Percentiles rank a stretch among this genome's conserved stretches.
phyloP scores from a whole-genome alignment of 30 jellyfish, hydroid and myxozoan species.

The Hydractinia echinata region DNA sequence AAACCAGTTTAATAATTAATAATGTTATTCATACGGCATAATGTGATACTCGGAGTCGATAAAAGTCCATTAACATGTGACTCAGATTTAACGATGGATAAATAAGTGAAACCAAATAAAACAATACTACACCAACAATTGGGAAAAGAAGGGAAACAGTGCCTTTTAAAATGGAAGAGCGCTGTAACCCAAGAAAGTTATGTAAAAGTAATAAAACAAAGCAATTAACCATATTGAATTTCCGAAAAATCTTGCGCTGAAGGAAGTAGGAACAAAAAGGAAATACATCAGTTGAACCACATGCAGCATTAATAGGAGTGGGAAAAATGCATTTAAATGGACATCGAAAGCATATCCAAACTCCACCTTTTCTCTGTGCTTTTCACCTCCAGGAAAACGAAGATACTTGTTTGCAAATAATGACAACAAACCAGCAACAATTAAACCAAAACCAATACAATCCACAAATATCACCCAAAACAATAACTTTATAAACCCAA shows the following conservation, averaged over 20 bases:
- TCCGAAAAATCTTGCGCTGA: conserved; percentile 81
- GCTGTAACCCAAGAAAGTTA: conserved; percentile 97
- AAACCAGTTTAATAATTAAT: no score
- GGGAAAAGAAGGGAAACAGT: conserved; percentile 79
- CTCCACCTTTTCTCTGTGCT: conserved; percentile 74
- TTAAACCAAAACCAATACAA: conserved; percentile 88
- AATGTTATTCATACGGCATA: conserved; percentile 8
- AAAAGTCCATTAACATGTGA: conserved; percentile 67
- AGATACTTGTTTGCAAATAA: conserved; percentile 74
- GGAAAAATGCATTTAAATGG: conserved; percentile 91
- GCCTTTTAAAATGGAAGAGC: conserved; percentile 87
- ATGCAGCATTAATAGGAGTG: conserved; percentile 75
- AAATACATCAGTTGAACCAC: conserved; percentile 72
- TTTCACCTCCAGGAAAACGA: conserved; percentile 79
- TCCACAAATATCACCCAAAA: conserved; percentile 91
- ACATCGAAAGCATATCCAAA: conserved; percentile 94
- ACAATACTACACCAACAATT: conserved; percentile 39
- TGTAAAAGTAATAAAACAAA: conserved; percentile 73
- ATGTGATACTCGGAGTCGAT: conserved; percentile 68
- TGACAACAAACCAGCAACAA: conserved; percentile 87
- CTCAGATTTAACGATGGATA: conserved; percentile 67
- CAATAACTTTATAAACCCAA: conserved; percentile 72
- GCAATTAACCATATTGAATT: conserved; percentile 92
- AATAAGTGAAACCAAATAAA: conserved; percentile 62
- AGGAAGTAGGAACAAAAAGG: conserved; percentile 47